Percentiles rank a stretch among this genome's conserved stretches.
Evolutionary conservation across 2,888 invertebrate genomes (phyloP).

Genomic region (Mantis religiosa): DNA sequence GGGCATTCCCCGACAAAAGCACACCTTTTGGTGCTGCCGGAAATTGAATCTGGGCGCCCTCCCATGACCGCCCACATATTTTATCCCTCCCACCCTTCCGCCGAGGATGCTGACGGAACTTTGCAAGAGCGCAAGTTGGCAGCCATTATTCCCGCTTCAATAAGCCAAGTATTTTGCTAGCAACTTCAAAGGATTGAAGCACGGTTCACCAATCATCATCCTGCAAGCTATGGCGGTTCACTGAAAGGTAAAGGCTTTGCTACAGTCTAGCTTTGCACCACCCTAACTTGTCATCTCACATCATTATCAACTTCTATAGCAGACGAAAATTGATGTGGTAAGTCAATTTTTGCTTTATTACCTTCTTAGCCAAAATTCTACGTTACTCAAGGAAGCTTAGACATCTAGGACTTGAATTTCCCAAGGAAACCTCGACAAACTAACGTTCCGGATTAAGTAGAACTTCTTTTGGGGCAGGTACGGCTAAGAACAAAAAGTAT

Average conservation of each 20-base stretch:
- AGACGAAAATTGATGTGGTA: no score
- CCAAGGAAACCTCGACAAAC: no score
- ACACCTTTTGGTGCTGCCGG: neutral
- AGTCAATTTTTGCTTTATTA: no score
- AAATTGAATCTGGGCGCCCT: neutral
- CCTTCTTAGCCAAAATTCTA: no score
- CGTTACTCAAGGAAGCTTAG: no score
- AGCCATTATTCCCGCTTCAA: neutral
- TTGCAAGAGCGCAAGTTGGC: neutral
- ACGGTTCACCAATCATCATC: neutral
- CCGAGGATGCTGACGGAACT: neutral
- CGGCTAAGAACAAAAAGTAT: no score
- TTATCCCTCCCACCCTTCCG: neutral
- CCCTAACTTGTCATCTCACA: no score
- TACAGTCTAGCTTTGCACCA: neutral
- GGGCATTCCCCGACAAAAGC: neutral
- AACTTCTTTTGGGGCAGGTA: no score
- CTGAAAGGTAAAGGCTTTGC: neutral
- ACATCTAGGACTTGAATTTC: no score
- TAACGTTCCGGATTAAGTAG: no score
- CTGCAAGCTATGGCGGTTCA: neutral
- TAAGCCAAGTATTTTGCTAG: neutral
- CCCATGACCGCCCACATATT: neutral
- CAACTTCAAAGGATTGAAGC: neutral
- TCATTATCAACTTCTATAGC: no score